Conservation (phyloP, 2,113 vertebrate genomes). For the Nibea coibor region DNA sequence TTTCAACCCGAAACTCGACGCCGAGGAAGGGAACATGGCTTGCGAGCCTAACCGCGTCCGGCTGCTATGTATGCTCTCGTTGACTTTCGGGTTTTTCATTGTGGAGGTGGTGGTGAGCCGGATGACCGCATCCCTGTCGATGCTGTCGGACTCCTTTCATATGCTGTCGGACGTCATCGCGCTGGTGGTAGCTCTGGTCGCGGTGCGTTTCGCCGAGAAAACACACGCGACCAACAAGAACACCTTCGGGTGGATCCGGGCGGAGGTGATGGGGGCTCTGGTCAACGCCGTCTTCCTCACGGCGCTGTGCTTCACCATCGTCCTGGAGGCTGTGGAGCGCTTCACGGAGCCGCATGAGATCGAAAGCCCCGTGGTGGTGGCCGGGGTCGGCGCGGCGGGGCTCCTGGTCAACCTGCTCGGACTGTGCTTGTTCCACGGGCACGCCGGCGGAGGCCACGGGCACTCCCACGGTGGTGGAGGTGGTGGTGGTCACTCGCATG, state of each 20-base stretch:
- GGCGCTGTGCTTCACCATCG: constrained; percentile 97
- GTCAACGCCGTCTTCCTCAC: constrained; percentile 98
- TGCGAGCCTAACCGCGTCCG: constrained; percentile 89
- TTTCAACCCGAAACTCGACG: constrained; percentile 21
- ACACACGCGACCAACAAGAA: constrained; percentile 96
- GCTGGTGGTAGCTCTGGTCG: constrained; percentile 94
- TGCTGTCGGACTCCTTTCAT: constrained; percentile 98
- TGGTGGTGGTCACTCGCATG: constrained; percentile 79
- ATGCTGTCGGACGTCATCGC: constrained; percentile 99
- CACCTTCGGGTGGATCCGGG: constrained; percentile 98
- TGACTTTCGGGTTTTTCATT: constrained; percentile 96
- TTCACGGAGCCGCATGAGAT: constrained; percentile 95
- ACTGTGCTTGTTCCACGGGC: constrained; percentile 94
- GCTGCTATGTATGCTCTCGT: constrained; percentile 92
- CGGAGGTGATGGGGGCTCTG: constrained; percentile 98
- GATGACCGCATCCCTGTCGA: constrained; percentile 92
- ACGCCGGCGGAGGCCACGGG: constrained; percentile 88
- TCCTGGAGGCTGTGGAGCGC: constrained; percentile 94
- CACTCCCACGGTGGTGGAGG: constrained; percentile 87
- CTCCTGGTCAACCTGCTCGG: constrained; percentile 96
- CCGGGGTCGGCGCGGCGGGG: constrained; percentile 90
- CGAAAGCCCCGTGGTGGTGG: constrained; percentile 88
- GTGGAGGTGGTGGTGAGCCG: constrained; percentile 97
- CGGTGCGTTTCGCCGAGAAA: constrained; percentile 94
- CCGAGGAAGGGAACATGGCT: constrained; percentile 68